A percentile compares a stretch with the other conserved stretches of the same genome.
Conservation (phyloP, 1,140 invertebrate genomes). For the Lutraria rhynchaena region DNA sequence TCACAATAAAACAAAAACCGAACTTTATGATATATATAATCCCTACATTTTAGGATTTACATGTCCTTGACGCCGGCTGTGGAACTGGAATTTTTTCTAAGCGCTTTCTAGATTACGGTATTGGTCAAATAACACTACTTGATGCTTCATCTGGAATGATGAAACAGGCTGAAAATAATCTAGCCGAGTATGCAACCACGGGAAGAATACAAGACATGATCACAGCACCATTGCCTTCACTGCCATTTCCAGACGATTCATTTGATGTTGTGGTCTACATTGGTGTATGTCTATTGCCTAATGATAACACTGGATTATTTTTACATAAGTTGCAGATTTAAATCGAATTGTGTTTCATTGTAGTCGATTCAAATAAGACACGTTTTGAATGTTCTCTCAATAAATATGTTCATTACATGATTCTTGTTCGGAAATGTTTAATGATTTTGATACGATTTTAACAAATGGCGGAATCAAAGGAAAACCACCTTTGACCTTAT, state of each 20-base stretch:
- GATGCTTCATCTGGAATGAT: constrained; percentile 39
- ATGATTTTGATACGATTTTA: too few species aligned
- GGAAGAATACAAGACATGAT: constrained; percentile 4
- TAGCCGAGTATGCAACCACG: constrained; percentile 2
- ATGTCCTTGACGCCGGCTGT: constrained; percentile 33
- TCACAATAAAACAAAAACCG: too few species aligned
- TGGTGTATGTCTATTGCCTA: not conserved
- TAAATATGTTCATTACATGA: too few species aligned
- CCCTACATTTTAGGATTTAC: constrained; percentile 11
- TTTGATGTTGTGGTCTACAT: constrained; percentile 32
- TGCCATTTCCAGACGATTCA: not conserved
- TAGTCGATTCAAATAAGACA: too few species aligned
- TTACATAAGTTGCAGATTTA: too few species aligned
- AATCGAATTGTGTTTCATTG: too few species aligned
- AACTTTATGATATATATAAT: too few species aligned
- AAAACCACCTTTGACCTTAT: too few species aligned
- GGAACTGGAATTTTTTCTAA: constrained; percentile 16
- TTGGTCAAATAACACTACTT: constrained; percentile 20
- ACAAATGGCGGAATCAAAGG: too few species aligned
- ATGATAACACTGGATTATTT: too few species aligned
- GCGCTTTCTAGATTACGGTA: constrained; percentile 1
- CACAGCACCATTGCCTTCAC: not conserved
- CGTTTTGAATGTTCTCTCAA: too few species aligned
- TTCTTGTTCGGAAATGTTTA: too few species aligned
- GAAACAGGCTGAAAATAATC: not conserved